phyloP scores from a whole-genome alignment of 2,797 vertebrate genomes.

The Spondyliosoma cantharus region DNA sequence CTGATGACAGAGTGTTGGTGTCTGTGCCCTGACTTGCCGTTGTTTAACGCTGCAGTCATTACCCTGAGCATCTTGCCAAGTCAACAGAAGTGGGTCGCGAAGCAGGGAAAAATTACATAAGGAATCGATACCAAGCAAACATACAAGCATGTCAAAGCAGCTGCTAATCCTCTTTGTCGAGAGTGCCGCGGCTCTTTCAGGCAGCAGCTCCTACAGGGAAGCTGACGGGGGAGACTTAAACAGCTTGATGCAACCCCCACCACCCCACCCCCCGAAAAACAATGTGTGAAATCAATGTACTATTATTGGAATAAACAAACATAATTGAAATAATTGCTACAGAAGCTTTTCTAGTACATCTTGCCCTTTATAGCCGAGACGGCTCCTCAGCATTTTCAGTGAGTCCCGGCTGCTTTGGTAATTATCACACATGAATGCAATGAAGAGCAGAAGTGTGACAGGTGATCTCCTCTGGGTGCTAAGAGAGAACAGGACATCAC shows the following conservation, averaged over 20 bases:
- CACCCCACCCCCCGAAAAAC: background rate
- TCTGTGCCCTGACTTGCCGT: background rate
- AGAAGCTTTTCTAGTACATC: background rate
- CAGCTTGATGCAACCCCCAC: background rate
- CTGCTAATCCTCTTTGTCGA: conserved; percentile 62
- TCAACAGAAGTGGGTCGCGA: conserved; percentile 2
- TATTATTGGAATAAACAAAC: conserved; percentile 21
- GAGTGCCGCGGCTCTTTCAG: background rate
- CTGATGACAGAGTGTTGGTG: background rate
- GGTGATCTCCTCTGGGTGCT: conserved; percentile 37
- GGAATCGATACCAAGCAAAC: conserved; percentile 70
- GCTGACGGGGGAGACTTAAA: conserved; percentile 5
- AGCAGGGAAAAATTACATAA: conserved; percentile 38
- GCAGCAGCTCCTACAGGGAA: conserved; percentile 6
- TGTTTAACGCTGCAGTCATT: background rate
- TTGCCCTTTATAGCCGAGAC: background rate
- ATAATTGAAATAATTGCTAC: conserved; percentile 1
- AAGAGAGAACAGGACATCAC: conserved; percentile 1
- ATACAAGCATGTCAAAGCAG: conserved; percentile 62
- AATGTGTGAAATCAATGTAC: conserved; percentile 30
- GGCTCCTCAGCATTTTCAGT: background rate
- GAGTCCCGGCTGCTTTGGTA: conserved; percentile 7
- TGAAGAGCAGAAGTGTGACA: conserved; percentile 16
- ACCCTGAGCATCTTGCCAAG: background rate
- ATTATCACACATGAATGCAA: conserved; percentile 27